Conservation (phyloP, 2,113 vertebrate species). For the Tetrax tetrax region DNA sequence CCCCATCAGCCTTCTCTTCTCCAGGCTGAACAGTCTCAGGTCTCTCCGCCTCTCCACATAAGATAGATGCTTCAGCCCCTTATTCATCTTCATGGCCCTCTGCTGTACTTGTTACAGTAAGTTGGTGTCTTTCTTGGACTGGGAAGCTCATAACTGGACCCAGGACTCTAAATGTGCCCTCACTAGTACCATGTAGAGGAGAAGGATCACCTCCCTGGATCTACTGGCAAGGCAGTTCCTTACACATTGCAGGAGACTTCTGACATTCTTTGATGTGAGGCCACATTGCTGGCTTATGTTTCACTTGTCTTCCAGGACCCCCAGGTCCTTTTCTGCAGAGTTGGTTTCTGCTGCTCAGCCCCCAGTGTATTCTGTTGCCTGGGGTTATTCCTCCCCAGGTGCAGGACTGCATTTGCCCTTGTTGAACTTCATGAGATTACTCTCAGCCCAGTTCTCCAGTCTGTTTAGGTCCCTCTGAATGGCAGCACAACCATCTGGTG, state of each 20-base stretch:
- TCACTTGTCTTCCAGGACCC: not conserved
- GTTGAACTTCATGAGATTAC: not conserved
- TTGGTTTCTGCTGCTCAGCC: not conserved
- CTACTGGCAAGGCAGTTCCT: not conserved
- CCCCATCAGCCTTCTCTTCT: not conserved
- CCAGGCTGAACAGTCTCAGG: not conserved
- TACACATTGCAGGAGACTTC: not conserved
- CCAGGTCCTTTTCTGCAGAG: not conserved
- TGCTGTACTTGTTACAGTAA: not conserved
- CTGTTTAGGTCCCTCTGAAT: not conserved
- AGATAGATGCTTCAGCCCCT: not conserved
- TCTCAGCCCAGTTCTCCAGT: not conserved
- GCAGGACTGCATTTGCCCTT: not conserved
- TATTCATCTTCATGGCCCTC: not conserved
- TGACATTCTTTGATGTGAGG: not conserved
- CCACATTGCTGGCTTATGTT: not conserved
- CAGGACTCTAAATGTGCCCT: not conserved
- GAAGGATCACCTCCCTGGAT: not conserved
- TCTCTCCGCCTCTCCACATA: not conserved
- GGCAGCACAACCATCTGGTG: not conserved
- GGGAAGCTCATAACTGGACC: not conserved
- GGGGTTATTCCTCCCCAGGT: not conserved
- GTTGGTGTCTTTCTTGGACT: not conserved
- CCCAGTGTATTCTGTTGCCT: not conserved
- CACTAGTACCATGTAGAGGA: not conserved